Evolutionary conservation across 2,797 vertebrate genomes (phyloP), one percentile per base, ranked within the genome.

Genomic region (Pteropus rufus): DNA sequence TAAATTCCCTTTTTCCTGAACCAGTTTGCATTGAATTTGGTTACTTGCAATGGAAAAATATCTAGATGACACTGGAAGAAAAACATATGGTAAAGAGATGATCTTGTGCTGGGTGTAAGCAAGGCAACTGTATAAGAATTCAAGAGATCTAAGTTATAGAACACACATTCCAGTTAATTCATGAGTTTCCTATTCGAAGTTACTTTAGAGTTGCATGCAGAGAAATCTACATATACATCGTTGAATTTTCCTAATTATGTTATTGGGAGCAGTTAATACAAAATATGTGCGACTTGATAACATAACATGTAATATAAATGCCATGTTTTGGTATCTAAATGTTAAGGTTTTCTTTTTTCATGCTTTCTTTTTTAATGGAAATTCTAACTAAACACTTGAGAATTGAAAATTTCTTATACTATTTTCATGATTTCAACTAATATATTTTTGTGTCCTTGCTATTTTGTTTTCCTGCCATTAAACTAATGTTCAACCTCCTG

Each of bases 391-490:
- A 92, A 95, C 79, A 8, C 39, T n/a, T 94, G n/a, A 91, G 15
- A 82, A 62, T 5, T 9, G n/a, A 92, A 94, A 76, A 21, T 73
- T 31, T 77, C 39, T 82, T 58, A 69, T 54, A 82, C 18, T 77
- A 5, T 52, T 93, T 60, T 80, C 26, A 23, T 21, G 34, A 26
- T 72, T 19, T 83, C 60, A 82, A 89, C 24, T 58, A 65, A 69
- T 88, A 1, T 73, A 41, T 16, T 82, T 83, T 86, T 39, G 72
- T 34, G n/a, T 73, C 11, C 49, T 86, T 69, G 16, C 91, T 97
- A 95, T 73, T 89, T 76, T 91, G 60, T 89, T 95, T 91, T 54
- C 41, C 69, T 93, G 23, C 21, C 26, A 76, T 91, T 83, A 87
- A 89, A 94, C 23, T 14, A 72, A 67, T 44, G 4, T 21, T 76